Conservation (phyloP, 2,888 invertebrate genomes). For the Cheilosia pagana region DNA sequence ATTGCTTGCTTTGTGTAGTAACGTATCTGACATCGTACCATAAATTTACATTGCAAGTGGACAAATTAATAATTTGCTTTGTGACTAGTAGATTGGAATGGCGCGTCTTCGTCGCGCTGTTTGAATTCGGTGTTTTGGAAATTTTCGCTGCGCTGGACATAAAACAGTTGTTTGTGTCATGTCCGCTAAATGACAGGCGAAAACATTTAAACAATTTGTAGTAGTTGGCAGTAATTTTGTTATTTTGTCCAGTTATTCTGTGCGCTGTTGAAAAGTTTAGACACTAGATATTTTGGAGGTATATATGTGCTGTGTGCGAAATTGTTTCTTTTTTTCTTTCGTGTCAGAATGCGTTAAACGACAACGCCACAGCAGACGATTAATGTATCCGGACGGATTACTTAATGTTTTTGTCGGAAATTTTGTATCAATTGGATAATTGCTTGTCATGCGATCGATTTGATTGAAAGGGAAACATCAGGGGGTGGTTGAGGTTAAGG, state of each 20-base stretch:
- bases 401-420: slow-evolving; percentile 22
- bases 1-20: background rate
- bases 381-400: slow-evolving; percentile 24
- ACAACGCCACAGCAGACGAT: background rate
- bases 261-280: slow-evolving; percentile 11
- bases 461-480: background rate
- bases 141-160: slow-evolving; percentile 43
- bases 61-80: slow-evolving; percentile 59
- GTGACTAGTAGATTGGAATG: slow-evolving; percentile 5
- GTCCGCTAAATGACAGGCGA: slow-evolving; percentile 46
- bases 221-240: slow-evolving; percentile 35
- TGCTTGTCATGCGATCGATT: slow-evolving; percentile 12
- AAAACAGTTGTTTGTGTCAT: slow-evolving; percentile 56
- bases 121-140: slow-evolving; percentile 31
- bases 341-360: slow-evolving; percentile 21
- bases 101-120: slow-evolving; percentile 10
- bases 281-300: background rate
- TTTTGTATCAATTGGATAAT: slow-evolving; percentile 18
- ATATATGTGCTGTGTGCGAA: background rate
- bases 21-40: background rate
- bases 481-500: too few species aligned
- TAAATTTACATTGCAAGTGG: slow-evolving; percentile 45
- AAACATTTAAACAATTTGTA: slow-evolving; percentile 61
- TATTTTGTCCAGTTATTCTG: slow-evolving; percentile 11
- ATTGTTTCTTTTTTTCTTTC: background rate